These are phyloP conservation scores for Drosophila tanythrix DNA, from an alignment of 2,888 invertebrate species.

Conservation along the genomic window DNA sequence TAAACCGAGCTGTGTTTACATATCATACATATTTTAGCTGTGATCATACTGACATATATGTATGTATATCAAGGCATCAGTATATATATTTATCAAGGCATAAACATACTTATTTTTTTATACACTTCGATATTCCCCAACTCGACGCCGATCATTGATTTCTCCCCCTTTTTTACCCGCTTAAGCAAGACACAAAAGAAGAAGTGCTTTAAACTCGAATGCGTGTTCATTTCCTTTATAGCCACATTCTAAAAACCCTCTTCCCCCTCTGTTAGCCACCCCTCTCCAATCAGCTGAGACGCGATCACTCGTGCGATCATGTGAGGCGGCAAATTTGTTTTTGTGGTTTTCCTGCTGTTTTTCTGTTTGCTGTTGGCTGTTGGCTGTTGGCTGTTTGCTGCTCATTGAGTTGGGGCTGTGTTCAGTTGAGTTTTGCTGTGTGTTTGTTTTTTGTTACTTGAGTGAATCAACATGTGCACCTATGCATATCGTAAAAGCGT, in stretches of 20 bases:
- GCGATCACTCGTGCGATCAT: constrained; percentile 78
- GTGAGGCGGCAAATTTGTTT: constrained; percentile 85
- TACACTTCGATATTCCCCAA: neutral
- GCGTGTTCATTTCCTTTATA: constrained; percentile 44
- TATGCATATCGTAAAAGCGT: constrained; percentile 83
- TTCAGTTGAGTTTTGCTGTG: constrained; percentile 1
- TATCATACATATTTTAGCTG: neutral
- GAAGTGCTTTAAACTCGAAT: constrained; percentile 13
- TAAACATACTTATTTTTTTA: neutral
- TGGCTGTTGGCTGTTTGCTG: constrained; percentile 3
- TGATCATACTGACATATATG: neutral
- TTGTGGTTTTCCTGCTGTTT: constrained; percentile 84
- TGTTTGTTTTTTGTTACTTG: constrained; percentile 50
- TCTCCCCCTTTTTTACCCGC: constrained; percentile 8
- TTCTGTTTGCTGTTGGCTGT: neutral
- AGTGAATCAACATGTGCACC: constrained; percentile 84
- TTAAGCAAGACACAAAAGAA: neutral
- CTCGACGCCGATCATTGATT: constrained; percentile 40
- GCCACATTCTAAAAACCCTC: constrained; percentile 11
- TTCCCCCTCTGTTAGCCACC: neutral
- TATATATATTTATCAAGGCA: neutral
- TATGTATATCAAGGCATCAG: neutral
- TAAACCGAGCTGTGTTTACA: neutral
- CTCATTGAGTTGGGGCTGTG: constrained; percentile 35
- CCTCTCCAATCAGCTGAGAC: constrained; percentile 35